Base-by-base conservation (phyloP, 2,113 vertebrate genomes). In the Parus major region DNA sequence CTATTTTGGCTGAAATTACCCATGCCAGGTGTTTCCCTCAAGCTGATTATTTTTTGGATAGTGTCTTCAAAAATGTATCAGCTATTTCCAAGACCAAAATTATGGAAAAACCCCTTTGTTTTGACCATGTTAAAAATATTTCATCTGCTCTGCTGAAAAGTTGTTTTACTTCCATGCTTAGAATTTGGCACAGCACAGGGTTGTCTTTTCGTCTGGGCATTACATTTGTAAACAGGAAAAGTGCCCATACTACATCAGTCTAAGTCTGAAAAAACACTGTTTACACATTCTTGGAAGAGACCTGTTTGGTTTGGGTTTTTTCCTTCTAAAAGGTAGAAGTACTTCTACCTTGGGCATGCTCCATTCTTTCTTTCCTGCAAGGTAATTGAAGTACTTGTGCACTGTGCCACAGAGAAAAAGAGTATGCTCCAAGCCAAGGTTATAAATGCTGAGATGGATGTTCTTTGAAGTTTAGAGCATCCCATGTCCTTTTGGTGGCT, bases 21-120 rank as follows among this genome's bases (percentile, higher is more conserved):
- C 50, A 27, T 57, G 83, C 85, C 92, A 96, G 90, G 85, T 94
- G 82, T 84, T 93, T 92, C 90, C 79, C 88, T 92, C 71, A 68
- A 93, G 86, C 65, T 53, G 86, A 68, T 57, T 84, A 71, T 42
- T 83, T 73, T 89, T 86, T 76, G 10, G 63, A 90, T 50, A 84
- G 60, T 25, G 12, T 94, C 39, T 88, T 86, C 27, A 81, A 90
- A 94, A 95, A 71, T 24, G 76, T 59, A 52, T 75, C 85, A 60
- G 86, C 23, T 90, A 86, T 64, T 95, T 94, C 86, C 76, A 94
- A 83, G 82, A 90, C 77, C 6, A 82, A 83, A 93, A 86, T 81
- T 46, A 73, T 16, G 71, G 85, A 82, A 71, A 92, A 95, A 46
- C 11, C 1, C 31, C n/a, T 92, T 81, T 84, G 85, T 81, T 96